phyloP scores from a whole-genome alignment of 1,140 invertebrate species.

The Dendrolimus punctatus region DNA sequence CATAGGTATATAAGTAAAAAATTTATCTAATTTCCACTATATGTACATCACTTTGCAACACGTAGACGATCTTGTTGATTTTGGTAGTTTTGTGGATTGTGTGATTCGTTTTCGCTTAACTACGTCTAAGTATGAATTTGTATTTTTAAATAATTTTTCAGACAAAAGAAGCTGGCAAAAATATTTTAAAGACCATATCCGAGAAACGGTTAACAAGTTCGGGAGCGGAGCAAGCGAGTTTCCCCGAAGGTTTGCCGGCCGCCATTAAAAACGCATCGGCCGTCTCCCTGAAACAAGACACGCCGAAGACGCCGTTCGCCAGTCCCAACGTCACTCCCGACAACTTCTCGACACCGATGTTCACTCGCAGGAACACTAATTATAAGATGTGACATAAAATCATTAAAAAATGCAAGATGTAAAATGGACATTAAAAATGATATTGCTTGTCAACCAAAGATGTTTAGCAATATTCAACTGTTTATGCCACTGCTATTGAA shows the following conservation, averaged over 20 bases:
- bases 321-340: constrained; percentile 49
- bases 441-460: too few species aligned
- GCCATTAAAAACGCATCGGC: constrained; percentile 45
- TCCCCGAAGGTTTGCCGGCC: constrained; percentile 50
- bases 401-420: constrained; percentile 23
- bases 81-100: too few species aligned
- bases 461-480: too few species aligned
- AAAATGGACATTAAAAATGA: constrained; percentile 7
- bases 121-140: too few species aligned
- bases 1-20: too few species aligned
- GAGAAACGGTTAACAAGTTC: constrained; percentile 49
- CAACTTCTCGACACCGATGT: constrained; percentile 53
- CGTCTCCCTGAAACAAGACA: constrained; percentile 34
- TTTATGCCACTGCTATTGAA: too few species aligned
- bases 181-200: constrained; percentile 85
- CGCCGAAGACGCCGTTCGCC: constrained; percentile 42
- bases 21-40: too few species aligned
- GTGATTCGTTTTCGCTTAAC: too few species aligned
- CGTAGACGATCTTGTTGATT: too few species aligned
- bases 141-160: constrained; percentile 57
- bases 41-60: too few species aligned
- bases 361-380: constrained; percentile 40
- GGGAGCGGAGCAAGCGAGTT: constrained; percentile 24
- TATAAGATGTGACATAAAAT: constrained; percentile 50
- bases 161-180: constrained; percentile 94